Conservation (phyloP, 2,888 invertebrate genomes). For the Hypena proboscidalis region DNA sequence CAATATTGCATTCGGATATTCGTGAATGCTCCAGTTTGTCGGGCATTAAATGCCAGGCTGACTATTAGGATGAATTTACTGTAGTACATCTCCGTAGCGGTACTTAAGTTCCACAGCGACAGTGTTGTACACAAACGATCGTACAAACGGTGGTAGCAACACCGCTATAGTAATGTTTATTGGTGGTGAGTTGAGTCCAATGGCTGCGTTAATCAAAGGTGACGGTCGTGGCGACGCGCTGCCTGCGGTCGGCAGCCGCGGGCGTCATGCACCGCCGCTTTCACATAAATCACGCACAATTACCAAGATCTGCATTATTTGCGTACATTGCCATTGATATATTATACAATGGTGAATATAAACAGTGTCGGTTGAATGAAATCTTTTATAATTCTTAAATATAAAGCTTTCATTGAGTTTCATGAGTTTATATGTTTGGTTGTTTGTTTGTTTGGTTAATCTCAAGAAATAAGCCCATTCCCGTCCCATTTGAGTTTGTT, state of each 20-base stretch:
- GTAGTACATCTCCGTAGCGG: too few relatives aligned
- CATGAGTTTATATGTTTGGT: too few relatives aligned
- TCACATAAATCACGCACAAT: slow-evolving; percentile 43
- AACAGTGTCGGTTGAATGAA: too few relatives aligned
- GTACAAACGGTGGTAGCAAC: slow-evolving; percentile 29
- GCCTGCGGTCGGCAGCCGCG: slow-evolving; percentile 29
- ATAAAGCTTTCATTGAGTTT: neutral
- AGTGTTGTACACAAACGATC: too few relatives aligned
- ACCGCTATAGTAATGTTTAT: slow-evolving; percentile 46
- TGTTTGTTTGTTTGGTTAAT: too few relatives aligned
- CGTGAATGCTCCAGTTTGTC: slow-evolving; percentile 19
- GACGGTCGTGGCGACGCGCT: slow-evolving; percentile 25
- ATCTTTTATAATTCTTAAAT: too few relatives aligned
- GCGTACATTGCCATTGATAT: too few relatives aligned
- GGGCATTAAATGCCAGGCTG: slow-evolving; percentile 24
- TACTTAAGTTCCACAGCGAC: too few relatives aligned
- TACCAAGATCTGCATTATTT: slow-evolving; percentile 27
- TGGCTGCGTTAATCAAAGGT: slow-evolving; percentile 51
- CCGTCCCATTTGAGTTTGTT: too few relatives aligned
- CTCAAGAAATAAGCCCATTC: too few relatives aligned
- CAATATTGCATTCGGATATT: neutral
- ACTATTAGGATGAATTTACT: slow-evolving; percentile 42
- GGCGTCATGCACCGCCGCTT: slow-evolving; percentile 30
- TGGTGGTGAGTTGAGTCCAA: slow-evolving; percentile 41
- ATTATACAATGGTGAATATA: too few relatives aligned